These are phyloP conservation scores for Hipposideros armiger DNA, from an alignment of 2,113 vertebrate species.

Conservation along the genomic window DNA sequence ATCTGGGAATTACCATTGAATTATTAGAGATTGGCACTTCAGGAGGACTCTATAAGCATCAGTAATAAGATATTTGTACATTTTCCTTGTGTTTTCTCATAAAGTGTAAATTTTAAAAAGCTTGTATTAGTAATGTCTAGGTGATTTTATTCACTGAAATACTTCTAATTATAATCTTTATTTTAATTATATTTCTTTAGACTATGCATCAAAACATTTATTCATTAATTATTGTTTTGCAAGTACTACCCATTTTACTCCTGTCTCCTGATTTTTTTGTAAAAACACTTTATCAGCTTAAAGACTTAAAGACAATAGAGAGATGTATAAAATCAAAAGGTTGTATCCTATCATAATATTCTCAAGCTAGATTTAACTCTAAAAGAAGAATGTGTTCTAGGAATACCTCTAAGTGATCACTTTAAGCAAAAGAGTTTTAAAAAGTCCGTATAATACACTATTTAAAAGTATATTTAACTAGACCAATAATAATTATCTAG, in stretches of 20 bases:
- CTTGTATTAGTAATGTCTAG: background rate
- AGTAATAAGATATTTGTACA: background rate
- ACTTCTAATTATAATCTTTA: background rate
- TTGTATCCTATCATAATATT: background rate
- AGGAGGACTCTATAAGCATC: background rate
- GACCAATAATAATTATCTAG: background rate
- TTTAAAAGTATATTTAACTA: constrained; percentile 1
- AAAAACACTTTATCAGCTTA: background rate
- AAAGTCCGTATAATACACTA: background rate
- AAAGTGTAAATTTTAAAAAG: background rate
- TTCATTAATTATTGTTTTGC: background rate
- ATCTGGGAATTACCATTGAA: background rate
- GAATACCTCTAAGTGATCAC: background rate
- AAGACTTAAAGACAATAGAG: background rate
- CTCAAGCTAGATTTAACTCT: background rate
- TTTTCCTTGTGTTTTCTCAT: background rate
- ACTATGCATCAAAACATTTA: background rate
- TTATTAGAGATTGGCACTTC: background rate
- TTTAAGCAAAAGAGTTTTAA: background rate
- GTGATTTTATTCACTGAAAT: background rate
- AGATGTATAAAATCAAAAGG: background rate
- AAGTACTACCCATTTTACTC: background rate
- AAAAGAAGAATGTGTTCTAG: background rate
- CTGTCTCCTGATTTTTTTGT: background rate
- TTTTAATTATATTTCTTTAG: background rate